phyloP scores from a whole-genome alignment of 2,888 invertebrate species.

The Cyclophora punctaria region DNA sequence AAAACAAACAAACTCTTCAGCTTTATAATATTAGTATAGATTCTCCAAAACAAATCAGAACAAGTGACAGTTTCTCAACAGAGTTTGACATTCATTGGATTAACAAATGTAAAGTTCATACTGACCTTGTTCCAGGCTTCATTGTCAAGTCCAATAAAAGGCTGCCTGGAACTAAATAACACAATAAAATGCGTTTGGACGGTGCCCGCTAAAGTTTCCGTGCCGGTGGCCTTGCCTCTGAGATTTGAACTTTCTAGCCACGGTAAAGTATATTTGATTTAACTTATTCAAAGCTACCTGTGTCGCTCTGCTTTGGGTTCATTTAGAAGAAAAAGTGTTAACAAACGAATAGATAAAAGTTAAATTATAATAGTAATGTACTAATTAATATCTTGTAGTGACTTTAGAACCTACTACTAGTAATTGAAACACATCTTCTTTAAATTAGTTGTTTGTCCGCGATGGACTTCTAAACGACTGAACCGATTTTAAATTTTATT shows the following conservation, averaged over 20 bases:
- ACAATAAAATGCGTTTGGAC: slow-evolving; percentile 33
- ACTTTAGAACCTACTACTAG: too few relatives aligned
- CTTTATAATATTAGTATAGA: too few relatives aligned
- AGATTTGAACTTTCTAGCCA: slow-evolving; percentile 35
- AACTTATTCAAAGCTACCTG: too few relatives aligned
- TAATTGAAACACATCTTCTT: too few relatives aligned
- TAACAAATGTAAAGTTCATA: background rate
- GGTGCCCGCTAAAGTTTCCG: slow-evolving; percentile 39
- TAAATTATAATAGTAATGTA: background rate
- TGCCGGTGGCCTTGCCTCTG: slow-evolving; percentile 36
- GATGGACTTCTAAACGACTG: too few relatives aligned
- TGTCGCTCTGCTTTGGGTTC: background rate
- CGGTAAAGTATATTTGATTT: slow-evolving; percentile 30
- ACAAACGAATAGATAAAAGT: background rate
- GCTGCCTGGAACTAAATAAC: slow-evolving; percentile 23
- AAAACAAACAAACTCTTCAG: too few relatives aligned
- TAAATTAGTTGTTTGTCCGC: too few relatives aligned
- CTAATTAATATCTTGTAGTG: background rate
- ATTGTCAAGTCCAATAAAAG: slow-evolving; percentile 32
- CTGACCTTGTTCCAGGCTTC: slow-evolving; percentile 29
- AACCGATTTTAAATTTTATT: too few relatives aligned
- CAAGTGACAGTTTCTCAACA: too few relatives aligned
- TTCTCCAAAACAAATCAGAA: too few relatives aligned
- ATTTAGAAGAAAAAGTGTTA: background rate
- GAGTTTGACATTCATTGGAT: too few relatives aligned